These are phyloP conservation scores for Acanthurus leucopareius DNA, from an alignment of 2,797 vertebrate genomes.

Conservation along the genomic window DNA sequence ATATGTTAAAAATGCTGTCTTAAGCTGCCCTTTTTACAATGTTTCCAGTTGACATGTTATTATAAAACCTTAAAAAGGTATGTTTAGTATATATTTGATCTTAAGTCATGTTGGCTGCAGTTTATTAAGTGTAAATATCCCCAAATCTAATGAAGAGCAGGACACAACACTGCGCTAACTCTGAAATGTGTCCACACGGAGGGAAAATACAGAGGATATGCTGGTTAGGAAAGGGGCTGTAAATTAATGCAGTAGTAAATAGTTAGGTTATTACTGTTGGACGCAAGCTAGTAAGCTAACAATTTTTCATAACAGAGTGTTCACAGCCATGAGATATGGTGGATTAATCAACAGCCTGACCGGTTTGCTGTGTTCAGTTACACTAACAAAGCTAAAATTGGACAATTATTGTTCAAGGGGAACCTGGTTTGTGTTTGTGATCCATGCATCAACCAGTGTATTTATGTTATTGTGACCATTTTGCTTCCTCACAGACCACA, in stretches of 20 bases:
- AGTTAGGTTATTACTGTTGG: not conserved
- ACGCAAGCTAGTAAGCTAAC: not conserved
- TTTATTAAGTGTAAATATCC: not conserved
- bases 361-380: not conserved
- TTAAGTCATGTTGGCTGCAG: not conserved
- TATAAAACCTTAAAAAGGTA: not conserved
- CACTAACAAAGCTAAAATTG: too few relatives aligned
- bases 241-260: not conserved
- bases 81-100: not conserved
- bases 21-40: not conserved
- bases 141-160: not conserved
- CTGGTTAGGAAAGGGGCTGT: not conserved
- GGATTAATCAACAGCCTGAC: too few relatives aligned
- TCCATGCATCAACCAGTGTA: not conserved
- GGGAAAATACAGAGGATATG: not conserved
- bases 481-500: slow-evolving; percentile 86
- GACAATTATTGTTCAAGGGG: too few relatives aligned
- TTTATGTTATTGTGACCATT: slow-evolving; percentile 16
- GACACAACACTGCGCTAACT: not conserved
- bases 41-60: not conserved
- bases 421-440: not conserved
- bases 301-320: too few relatives aligned
- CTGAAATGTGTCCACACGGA: not conserved
- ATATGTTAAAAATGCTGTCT: not conserved
- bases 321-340: too few relatives aligned